phyloP scores from a whole-genome alignment of 2,888 invertebrate genomes.

The Macroteleia sp. region DNA sequence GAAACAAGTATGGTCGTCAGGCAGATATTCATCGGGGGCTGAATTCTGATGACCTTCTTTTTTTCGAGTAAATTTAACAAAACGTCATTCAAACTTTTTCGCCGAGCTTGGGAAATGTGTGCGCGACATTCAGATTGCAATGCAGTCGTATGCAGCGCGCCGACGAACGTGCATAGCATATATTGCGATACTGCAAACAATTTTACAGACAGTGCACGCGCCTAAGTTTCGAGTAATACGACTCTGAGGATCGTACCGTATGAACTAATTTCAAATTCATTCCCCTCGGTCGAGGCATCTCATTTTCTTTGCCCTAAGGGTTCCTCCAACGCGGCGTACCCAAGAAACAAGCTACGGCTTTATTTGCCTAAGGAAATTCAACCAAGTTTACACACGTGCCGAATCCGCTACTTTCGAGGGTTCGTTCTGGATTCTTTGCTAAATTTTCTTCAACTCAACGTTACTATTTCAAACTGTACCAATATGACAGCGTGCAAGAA shows the following conservation, averaged over 20 bases:
- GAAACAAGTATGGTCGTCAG: conserved; percentile 42
- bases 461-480: conserved; percentile 40
- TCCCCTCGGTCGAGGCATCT: conserved; percentile 72
- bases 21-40: conserved; percentile 53
- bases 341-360: conserved; percentile 74
- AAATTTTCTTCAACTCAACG: conserved; percentile 70
- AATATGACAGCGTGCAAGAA: conserved; percentile 29
- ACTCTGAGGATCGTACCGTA: conserved; percentile 73
- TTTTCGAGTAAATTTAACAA: conserved; percentile 51
- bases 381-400: conserved; percentile 82
- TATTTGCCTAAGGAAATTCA: conserved; percentile 83
- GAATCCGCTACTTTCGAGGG: conserved; percentile 70
- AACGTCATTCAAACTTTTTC: conserved; percentile 58
- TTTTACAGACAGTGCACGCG: conserved; percentile 62
- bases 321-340: conserved; percentile 69
- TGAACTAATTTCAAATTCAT: conserved; percentile 82
- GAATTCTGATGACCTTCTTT: conserved; percentile 56
- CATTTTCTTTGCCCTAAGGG: conserved; percentile 82
- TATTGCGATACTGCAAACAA: conserved; percentile 54
- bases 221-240: conserved; percentile 70
- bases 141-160: conserved; percentile 45
- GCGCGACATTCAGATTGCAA: conserved; percentile 56
- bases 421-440: conserved; percentile 70
- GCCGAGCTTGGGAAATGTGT: conserved; percentile 43
- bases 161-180: conserved; percentile 44